These are phyloP conservation scores for Pararge aegeria DNA, from an alignment of 1,140 invertebrate genomes.

Conservation along the genomic window DNA sequence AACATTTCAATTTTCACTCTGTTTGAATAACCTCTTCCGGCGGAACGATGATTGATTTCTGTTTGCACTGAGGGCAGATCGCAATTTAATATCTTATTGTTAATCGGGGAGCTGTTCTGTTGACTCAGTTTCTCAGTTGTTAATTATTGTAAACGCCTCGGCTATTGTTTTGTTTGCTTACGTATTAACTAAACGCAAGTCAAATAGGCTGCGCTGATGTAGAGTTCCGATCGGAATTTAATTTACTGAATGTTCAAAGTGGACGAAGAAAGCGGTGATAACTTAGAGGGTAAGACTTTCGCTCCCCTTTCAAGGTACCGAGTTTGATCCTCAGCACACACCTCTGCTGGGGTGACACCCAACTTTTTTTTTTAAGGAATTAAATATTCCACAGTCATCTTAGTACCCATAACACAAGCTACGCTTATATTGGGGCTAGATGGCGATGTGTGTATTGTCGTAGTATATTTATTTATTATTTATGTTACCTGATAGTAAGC, in stretches of 20 bases:
- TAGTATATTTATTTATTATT: too few species aligned
- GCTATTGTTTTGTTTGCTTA: conserved; percentile 35
- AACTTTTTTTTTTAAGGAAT: too few species aligned
- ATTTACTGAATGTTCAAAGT: background rate
- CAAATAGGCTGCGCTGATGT: background rate
- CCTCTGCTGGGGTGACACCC: too few species aligned
- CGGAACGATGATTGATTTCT: conserved; percentile 75
- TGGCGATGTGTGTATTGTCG: too few species aligned
- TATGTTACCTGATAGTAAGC: too few species aligned
- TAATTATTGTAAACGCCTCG: conserved; percentile 65
- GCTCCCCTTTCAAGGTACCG: too few species aligned
- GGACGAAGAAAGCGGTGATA: too few species aligned
- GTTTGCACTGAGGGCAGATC: conserved; percentile 65
- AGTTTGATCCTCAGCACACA: too few species aligned
- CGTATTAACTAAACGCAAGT: background rate
- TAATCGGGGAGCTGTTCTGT: conserved; percentile 49
- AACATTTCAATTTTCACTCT: conserved; percentile 55
- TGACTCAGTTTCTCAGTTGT: conserved; percentile 37
- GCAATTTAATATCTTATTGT: conserved; percentile 78
- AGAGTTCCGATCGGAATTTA: background rate
- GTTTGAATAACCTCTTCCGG: conserved; percentile 70
- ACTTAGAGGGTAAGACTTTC: too few species aligned
- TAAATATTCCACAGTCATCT: too few species aligned
- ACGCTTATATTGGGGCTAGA: too few species aligned
- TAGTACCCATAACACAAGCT: too few species aligned